phyloP scores from a whole-genome alignment of 2,888 invertebrate species.

The Cephus pygmeus region DNA sequence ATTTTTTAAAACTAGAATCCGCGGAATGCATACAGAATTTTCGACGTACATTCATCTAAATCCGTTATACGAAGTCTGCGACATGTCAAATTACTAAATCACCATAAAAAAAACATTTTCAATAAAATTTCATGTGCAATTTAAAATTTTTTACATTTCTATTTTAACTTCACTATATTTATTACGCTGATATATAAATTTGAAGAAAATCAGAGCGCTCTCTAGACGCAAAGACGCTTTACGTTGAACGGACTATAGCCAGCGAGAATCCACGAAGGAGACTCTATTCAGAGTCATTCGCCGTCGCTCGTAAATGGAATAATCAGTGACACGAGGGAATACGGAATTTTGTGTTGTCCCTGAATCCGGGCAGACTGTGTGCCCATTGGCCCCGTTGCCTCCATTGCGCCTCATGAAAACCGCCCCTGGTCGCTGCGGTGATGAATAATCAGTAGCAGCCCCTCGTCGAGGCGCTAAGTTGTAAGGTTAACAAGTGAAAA shows the following conservation, averaged over 20 bases:
- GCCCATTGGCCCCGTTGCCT: conserved; percentile 33
- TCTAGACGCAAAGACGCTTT: neutral
- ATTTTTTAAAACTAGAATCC: neutral
- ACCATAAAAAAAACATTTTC: neutral
- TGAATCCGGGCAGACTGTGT: conserved; percentile 33
- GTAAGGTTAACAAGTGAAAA: conserved; percentile 47
- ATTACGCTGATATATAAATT: neutral
- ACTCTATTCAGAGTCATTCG: conserved; percentile 53
- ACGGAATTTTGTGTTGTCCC: conserved; percentile 51
- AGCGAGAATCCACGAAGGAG: conserved; percentile 32
- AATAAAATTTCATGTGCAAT: neutral
- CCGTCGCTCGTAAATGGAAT: conserved; percentile 56
- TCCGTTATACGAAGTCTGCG: neutral
- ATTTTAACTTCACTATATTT: neutral
- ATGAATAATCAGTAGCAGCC: conserved; percentile 48
- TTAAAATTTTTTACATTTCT: neutral
- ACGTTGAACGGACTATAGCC: neutral
- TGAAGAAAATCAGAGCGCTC: neutral
- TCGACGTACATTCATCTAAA: too few relatives aligned
- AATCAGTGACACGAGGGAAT: conserved; percentile 58
- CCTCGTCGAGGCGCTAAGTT: conserved; percentile 40
- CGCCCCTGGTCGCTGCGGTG: conserved; percentile 37
- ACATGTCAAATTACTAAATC: neutral
- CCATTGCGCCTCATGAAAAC: conserved; percentile 3
- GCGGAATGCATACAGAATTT: neutral